phyloP scores from a whole-genome alignment of 2,888 invertebrate species.

The Stomorhina lunata region DNA sequence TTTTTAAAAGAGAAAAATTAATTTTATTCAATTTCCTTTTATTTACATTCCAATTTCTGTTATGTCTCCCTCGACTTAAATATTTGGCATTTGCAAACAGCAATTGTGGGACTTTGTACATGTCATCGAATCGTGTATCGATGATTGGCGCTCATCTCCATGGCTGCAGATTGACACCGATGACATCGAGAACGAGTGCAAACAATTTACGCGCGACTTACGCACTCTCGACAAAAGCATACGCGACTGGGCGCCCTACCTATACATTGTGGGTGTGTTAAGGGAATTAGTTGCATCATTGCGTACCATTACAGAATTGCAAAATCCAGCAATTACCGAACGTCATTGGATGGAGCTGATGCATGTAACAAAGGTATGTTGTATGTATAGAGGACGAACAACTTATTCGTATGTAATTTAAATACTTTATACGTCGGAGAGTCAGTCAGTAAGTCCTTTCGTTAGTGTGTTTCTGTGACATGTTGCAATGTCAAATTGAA shows the following conservation, averaged over 20 bases:
- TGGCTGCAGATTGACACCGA: constrained; percentile 98
- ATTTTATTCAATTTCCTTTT: neutral
- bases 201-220: constrained; percentile 93
- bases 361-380: constrained; percentile 91
- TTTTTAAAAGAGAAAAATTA: neutral
- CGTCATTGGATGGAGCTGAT: constrained; percentile 97
- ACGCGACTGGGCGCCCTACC: constrained; percentile 89
- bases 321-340: constrained; percentile 96
- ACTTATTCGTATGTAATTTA: too few relatives aligned
- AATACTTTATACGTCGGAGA: too few relatives aligned
- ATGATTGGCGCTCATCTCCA: constrained; percentile 95
- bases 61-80: constrained; percentile 10
- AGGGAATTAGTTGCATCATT: constrained; percentile 96
- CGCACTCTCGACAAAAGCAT: constrained; percentile 91
- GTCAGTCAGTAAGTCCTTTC: too few relatives aligned
- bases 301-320: constrained; percentile 94
- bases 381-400: neutral
- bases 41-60: neutral
- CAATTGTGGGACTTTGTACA: constrained; percentile 95
- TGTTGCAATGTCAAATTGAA: neutral
- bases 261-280: constrained; percentile 88
- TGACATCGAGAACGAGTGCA: constrained; percentile 96
- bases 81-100: constrained; percentile 75
- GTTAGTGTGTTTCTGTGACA: neutral
- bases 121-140: constrained; percentile 90